phyloP scores from a whole-genome alignment of 1,140 invertebrate species.

The Ceratitis capitata region DNA sequence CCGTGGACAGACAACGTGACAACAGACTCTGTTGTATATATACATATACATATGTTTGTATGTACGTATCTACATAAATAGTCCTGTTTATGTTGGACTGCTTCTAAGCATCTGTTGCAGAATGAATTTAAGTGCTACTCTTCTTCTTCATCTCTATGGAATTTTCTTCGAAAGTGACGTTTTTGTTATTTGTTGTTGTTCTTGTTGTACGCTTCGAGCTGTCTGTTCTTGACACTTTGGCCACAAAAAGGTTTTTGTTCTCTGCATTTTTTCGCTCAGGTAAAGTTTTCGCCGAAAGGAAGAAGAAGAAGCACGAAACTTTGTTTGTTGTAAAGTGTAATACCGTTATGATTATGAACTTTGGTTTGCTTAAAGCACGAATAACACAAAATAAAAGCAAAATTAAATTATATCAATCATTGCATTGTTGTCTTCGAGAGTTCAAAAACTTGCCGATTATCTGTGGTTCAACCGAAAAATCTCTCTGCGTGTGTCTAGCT shows the following conservation, averaged over 20 bases:
- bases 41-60: background rate
- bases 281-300: background rate
- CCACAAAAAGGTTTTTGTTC: constrained; percentile 15
- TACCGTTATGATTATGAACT: background rate
- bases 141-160: background rate
- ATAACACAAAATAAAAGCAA: too few relatives aligned
- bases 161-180: background rate
- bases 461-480: too few relatives aligned
- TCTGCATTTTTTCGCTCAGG: background rate
- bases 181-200: background rate
- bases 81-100: background rate
- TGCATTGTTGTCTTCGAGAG: too few relatives aligned
- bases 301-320: too few relatives aligned
- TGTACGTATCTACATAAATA: too few relatives aligned
- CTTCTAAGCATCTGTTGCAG: background rate
- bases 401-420: too few relatives aligned
- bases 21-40: background rate
- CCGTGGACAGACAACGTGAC: background rate
- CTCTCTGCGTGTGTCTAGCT: too few relatives aligned
- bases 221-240: constrained; percentile 11
- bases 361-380: background rate
- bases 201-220: background rate
- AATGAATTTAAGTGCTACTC: background rate
- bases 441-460: too few relatives aligned
- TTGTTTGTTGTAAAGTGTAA: background rate